Evolutionary conservation across 2,797 vertebrate species (phyloP).

Genomic region (Hemitrygon akajei): DNA sequence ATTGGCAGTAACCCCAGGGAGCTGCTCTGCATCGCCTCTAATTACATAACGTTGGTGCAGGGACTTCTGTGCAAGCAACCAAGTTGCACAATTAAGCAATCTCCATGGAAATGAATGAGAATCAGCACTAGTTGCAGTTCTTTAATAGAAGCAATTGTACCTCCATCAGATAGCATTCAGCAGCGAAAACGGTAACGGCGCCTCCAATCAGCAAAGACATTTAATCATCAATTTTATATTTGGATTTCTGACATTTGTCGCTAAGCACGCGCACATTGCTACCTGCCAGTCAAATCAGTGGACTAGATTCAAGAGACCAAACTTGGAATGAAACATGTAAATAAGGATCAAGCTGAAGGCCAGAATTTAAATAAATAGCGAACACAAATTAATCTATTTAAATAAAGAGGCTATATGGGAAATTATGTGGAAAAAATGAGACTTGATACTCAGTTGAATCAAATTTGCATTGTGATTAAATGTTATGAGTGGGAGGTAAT

Average conservation of each 20-base stretch:
- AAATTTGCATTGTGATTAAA: background rate
- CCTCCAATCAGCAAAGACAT: background rate
- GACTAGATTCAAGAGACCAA: background rate
- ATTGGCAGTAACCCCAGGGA: background rate
- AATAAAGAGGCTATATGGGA: background rate
- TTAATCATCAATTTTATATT: background rate
- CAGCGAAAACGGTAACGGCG: background rate
- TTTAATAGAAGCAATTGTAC: background rate
- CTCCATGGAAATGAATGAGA: slow-evolving; percentile 32
- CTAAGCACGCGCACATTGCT: background rate
- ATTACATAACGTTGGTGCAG: background rate
- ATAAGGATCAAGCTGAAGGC: background rate
- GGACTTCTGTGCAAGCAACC: slow-evolving; percentile 5
- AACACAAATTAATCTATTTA: background rate
- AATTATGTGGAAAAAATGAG: background rate
- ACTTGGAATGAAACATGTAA: background rate
- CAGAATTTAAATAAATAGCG: slow-evolving; percentile 23
- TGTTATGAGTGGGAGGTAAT: slow-evolving; percentile 10
- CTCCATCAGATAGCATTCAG: background rate
- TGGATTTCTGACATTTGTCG: slow-evolving; percentile 12
- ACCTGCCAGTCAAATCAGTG: background rate
- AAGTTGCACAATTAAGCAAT: slow-evolving; percentile 33
- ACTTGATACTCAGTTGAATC: background rate
- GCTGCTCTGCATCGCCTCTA: background rate
- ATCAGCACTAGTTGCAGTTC: background rate